Base-by-base conservation (phyloP, 2,797 vertebrate genomes). In the Varecia variegata region DNA sequence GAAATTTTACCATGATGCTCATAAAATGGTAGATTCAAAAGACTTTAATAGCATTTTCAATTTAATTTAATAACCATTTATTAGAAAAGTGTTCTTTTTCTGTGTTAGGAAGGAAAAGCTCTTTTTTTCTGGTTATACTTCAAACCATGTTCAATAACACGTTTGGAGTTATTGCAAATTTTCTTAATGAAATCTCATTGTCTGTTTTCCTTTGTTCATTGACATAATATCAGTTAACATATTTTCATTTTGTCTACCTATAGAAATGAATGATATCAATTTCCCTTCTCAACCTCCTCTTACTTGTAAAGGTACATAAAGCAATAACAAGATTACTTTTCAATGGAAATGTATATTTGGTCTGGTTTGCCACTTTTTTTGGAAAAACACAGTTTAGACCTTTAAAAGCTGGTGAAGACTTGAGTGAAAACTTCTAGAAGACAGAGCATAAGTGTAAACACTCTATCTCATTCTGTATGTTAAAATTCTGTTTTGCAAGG, bases 131-230 rank as follows among this genome's bases (percentile, higher is more conserved):
- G 40, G 30, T 77, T 90, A 12, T n/a, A 65, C 88, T 94, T 94
- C 13, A 90, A 74, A 50, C 5, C 18, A 60, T 92, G 13, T 80
- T 77, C 40, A 77, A 4, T 67, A 67, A 40, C 2, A 73, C 17
- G 89, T 73, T 81, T 67, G 3, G 2, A 45, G 80, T 68, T 76
- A 70, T 65, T 88, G 6, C 7, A 82, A 14, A 58, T 71, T 90
- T 93, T 92, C 45, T 56, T 86, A 77, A 43, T 54, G 21, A 93
- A 95, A 77, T 81, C 12, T 93, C 32, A 70, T 93, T 85, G 90
- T 67, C 9, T 56, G 2, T 50, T 74, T 92, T 68, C 21, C 10
- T 71, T 81, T 94, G 47, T 67, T 90, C 56, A 65, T 88, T 83
- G 47, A 70, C 13, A 65, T 93, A 17, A 20, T 62, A 70, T 68